Evolutionary conservation across 2,113 vertebrate genomes (phyloP).

Genomic region (Pteronura brasiliensis): DNA sequence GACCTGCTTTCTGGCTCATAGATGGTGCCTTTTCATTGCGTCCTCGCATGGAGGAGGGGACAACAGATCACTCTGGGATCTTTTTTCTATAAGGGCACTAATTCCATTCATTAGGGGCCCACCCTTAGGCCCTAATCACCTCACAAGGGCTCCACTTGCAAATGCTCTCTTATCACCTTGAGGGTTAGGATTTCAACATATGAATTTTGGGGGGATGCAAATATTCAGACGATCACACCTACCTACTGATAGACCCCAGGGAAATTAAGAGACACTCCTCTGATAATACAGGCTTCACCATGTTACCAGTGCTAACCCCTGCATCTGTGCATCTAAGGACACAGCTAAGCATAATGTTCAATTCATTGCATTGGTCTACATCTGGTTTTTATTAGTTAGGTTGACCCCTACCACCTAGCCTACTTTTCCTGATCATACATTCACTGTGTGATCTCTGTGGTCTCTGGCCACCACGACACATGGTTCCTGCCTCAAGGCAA

Average conservation of each 20-base stretch:
- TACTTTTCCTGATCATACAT: neutral
- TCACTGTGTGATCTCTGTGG: neutral
- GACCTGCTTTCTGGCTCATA: neutral
- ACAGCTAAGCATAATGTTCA: neutral
- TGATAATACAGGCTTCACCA: neutral
- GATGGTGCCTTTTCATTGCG: neutral
- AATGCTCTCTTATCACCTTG: neutral
- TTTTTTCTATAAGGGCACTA: neutral
- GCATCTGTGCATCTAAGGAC: neutral
- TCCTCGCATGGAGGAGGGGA: neutral
- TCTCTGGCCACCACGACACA: neutral
- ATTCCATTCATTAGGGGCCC: neutral
- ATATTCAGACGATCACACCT: neutral
- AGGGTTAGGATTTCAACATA: neutral
- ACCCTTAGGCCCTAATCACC: neutral
- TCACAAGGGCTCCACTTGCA: neutral
- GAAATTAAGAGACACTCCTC: neutral
- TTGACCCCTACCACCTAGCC: neutral
- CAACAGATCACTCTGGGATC: neutral
- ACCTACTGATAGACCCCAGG: neutral
- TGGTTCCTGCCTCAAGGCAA: neutral
- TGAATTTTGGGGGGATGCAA: neutral
- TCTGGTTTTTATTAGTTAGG: neutral
- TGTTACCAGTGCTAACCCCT: neutral
- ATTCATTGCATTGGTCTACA: neutral